Evolutionary conservation across 2,888 invertebrate species (phyloP), one percentile per base, ranked within the genome.

Genomic region (Drosophila lacicola): DNA sequence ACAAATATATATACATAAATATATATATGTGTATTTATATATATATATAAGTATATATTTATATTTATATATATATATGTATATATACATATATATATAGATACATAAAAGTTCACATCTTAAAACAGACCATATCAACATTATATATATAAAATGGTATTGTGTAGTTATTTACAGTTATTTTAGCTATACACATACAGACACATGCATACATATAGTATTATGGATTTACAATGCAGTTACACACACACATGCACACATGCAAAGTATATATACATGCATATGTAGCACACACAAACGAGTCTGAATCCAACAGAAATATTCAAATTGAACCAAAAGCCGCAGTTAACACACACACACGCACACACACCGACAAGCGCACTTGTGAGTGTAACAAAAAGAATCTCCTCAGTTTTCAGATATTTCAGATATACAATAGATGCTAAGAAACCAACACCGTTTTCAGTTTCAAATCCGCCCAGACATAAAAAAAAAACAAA

Each of bases 381-480:
- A 25, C 25, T 25, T 8, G 25, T 25, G 8, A 25, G 25, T 25
- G 25, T 8, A 25, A 53, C 5, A 58, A 66, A 42, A 34, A 39
- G 51, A 55, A 37, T 58, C 39, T 64, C 51, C 36, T 74, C n/a
- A 81, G 82, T 81, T 84, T 49, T 60, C 66, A 61, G 37, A 55
- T 53, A 54, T 17, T 56, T 61, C 71, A 61, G 56, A 57, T 46
- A 44, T 36, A 47, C 9, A 56, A 65, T 37, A 65, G 58, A 54
- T 41, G 47, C 63, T 69, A 50, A 47, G 55, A 56, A 67, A 75
- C 68, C 73, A 80, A 74, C 63, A 84, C 84, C 76, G 82, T 82
- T 82, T 83, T 88, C 88, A 87, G 85, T 83, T 83, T 78, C 47
- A 80, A 88, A 82, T 83, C 83, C 83, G 88, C 83, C 83, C 83